Base-by-base conservation (phyloP, 2,888 invertebrate genomes). In the Pecten maximus region DNA sequence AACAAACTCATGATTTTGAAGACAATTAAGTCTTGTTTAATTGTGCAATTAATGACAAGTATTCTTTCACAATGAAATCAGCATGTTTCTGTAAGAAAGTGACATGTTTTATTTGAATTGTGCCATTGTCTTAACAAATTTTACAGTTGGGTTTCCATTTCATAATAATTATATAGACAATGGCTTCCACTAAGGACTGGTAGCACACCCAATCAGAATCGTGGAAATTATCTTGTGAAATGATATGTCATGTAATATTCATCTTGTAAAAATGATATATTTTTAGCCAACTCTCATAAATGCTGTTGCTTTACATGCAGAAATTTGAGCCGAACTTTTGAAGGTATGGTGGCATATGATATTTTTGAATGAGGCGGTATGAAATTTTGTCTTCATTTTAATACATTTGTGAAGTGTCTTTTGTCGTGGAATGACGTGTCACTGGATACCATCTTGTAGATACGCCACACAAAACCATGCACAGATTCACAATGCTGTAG, bases 171-270 rank as follows among this genome's bases (percentile, higher is more conserved):
- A 54, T n/a, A n/a, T 2, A 54, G 8, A 15, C 23, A 8, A n/a
- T n/a, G n/a, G n/a, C n/a, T 54, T 19, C 10, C 74, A 35, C 2
- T 74, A 15, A 44, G 35, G 74, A 74, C 19, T 19, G 6, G 2
- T 54, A 4, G 35, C 28, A 6, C 74, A 35, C 1, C 10, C 74
- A 28, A 74, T 10, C 28, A 74, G 28, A 28, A 3, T 12, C 0
- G 19, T 0, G 12, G 35, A 23, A 74, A 74, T 35, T 35, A 35
- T 74, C 74, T 8, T 74, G 28, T 74, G 74, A 74, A 35, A 28
- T 23, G n/a, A 54, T 54, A 74, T 74, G 74, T 74, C 74, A 74
- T 74, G 74, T 74, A 74, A 54, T 54, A 54, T 54, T 74, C 74
- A 74, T 35, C 35, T 35, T 35, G 74, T 35, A 74, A 74, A n/a